Evolutionary conservation across 2,888 invertebrate genomes (phyloP).

Genomic region (Notocelia uddmanniana): DNA sequence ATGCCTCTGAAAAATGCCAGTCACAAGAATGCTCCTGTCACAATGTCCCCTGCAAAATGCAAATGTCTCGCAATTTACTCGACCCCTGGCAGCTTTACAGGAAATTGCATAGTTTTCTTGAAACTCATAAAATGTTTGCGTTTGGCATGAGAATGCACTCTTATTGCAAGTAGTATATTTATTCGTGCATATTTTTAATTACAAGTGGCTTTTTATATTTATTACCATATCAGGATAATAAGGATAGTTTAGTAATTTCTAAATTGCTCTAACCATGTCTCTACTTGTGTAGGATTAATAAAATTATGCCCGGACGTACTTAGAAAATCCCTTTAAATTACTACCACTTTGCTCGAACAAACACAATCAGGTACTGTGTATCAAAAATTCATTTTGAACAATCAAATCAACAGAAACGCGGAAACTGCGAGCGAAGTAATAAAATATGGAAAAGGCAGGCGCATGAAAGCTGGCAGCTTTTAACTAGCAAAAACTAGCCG

Average conservation of each 20-base stretch:
- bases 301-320: background rate
- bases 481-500: constrained; percentile 60
- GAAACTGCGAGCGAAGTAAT: constrained; percentile 41
- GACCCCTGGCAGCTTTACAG: constrained; percentile 25
- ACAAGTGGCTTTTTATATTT: background rate
- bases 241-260: background rate
- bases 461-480: constrained; percentile 48
- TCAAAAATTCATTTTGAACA: constrained; percentile 42
- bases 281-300: background rate
- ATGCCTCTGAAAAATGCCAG: constrained; percentile 8
- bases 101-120: constrained; percentile 29
- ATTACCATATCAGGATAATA: background rate
- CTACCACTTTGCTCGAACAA: constrained; percentile 23
- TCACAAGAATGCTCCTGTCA: constrained; percentile 23
- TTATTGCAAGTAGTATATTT: background rate
- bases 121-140: constrained; percentile 20
- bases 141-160: background rate
- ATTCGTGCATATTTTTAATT: background rate
- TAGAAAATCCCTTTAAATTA: constrained; percentile 10
- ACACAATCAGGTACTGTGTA: constrained; percentile 38
- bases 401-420: constrained; percentile 44
- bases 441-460: constrained; percentile 41
- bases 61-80: constrained; percentile 39
- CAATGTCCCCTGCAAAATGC: constrained; percentile 39
- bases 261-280: background rate